Evolutionary conservation across 2,113 vertebrate genomes (phyloP).

Genomic region (Rhinoptilus africanus): DNA sequence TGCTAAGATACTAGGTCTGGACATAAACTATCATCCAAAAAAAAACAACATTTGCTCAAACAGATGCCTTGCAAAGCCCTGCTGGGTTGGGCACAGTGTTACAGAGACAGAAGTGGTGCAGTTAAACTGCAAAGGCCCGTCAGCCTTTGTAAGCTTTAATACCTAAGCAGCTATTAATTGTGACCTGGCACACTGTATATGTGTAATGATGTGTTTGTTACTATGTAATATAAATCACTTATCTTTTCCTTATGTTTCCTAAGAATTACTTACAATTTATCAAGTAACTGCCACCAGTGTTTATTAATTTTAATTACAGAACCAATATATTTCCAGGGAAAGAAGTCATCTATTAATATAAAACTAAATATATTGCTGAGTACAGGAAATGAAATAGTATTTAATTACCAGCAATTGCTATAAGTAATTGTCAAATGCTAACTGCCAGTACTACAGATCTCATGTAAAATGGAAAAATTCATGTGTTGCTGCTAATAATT

Average conservation of each 20-base stretch:
- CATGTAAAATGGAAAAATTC: slow-evolving; percentile 26
- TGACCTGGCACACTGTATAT: background rate
- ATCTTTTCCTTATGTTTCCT: background rate
- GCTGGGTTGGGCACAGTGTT: background rate
- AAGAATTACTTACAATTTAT: slow-evolving; percentile 2
- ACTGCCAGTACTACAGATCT: background rate
- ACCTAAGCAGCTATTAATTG: background rate
- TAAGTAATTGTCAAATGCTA: slow-evolving; percentile 34
- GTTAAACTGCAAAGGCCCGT: background rate
- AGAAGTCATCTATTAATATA: slow-evolving; percentile 35
- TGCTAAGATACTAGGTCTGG: background rate
- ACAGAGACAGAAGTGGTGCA: background rate
- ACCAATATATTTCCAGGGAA: slow-evolving; percentile 40
- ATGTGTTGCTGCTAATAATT: background rate
- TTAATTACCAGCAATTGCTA: slow-evolving; percentile 48
- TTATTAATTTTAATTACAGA: slow-evolving; percentile 36
- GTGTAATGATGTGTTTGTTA: background rate
- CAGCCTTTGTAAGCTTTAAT: background rate
- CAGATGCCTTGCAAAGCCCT: background rate
- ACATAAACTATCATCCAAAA: background rate
- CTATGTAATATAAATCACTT: background rate
- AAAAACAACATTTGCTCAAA: background rate
- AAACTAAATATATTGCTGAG: slow-evolving; percentile 40
- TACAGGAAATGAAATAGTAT: slow-evolving; percentile 54
- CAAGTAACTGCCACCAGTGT: background rate